Base-by-base conservation (phyloP, 2,888 invertebrate species). In the Corbicula japonica region DNA sequence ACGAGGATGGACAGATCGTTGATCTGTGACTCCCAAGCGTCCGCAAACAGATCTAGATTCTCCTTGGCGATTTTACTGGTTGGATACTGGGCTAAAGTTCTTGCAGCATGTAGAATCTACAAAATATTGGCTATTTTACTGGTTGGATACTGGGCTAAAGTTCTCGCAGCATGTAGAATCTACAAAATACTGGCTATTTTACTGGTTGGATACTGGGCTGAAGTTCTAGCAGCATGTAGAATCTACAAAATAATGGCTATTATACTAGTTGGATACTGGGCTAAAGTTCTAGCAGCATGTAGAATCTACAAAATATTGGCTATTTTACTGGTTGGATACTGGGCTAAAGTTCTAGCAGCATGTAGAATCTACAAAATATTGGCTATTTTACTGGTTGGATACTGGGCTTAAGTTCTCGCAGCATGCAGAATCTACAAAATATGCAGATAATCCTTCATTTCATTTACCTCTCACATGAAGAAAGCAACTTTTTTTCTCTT, bases 101-200 rank as follows among this genome's bases (percentile, higher is more conserved):
- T 96, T 75, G 98, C 97, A 50, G 99, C 98, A 70, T 97, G 97
- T 87, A 99, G 96, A 66, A 97, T 96, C 94, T 95, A n/a, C n/a
- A n/a, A n/a, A n/a, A n/a, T n/a, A n/a, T 98, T 96, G 84, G 98
- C 98, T 86, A 98, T 98, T 94, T 98, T 97, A 93, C 98, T 98
- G 81, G 96, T 96, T 6, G 99, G 97, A 94, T 98, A 97, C 88
- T 97, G 96, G 76, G 97, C 97, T 80, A 99, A 94, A 60, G 98
- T 98, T 90, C 98, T 96, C 75, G 98, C 97, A 50, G 99, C 98
- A 70, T 97, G 97, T 87, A 99, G 96, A 66, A 97, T 96, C 94
- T 95, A n/a, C n/a, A n/a, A n/a, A n/a, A n/a, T n/a, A n/a, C 98
- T 96, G 84, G 98, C 98, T 86, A 98, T 98, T 94, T 98, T 97